phyloP scores from a whole-genome alignment of 2,113 vertebrate genomes.

The Bujurquina vittata region DNA sequence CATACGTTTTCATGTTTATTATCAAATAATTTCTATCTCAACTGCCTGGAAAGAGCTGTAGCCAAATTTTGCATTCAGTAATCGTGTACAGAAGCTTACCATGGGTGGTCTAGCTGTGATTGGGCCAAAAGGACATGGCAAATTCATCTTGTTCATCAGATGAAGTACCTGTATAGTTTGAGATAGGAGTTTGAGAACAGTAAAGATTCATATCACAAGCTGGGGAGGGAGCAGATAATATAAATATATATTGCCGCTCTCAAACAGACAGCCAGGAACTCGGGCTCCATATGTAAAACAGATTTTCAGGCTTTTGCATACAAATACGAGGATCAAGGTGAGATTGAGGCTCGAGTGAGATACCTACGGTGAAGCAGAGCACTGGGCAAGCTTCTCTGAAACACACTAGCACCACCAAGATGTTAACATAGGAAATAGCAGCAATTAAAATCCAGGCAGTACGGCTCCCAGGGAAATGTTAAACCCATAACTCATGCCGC shows the following conservation, averaged over 20 bases:
- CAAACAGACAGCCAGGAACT: constrained; percentile 59
- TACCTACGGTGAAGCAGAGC: constrained; percentile 11
- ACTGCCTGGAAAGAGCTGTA: background rate
- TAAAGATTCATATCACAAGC: background rate
- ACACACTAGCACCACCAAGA: constrained; percentile 78
- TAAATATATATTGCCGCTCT: constrained; percentile 43
- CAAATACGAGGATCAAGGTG: constrained; percentile 63
- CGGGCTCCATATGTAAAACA: constrained; percentile 68
- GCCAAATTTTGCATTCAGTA: background rate
- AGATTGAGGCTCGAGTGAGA: constrained; percentile 49
- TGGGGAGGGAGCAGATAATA: constrained; percentile 3
- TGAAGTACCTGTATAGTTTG: constrained; percentile 89
- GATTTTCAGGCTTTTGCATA: constrained; percentile 52
- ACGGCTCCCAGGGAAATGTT: constrained; percentile 68
- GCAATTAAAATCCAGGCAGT: constrained; percentile 15
- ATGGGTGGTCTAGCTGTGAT: constrained; percentile 88
- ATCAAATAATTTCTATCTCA: background rate
- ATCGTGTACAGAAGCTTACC: constrained; percentile 76
- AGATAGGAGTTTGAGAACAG: background rate
- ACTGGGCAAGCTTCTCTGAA: background rate
- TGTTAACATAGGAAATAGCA: constrained; percentile 28
- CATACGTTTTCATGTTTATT: background rate
- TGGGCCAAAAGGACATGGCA: constrained; percentile 94
- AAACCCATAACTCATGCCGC: constrained; percentile 77
- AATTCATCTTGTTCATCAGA: constrained; percentile 99